Base-by-base conservation (phyloP, 1,140 invertebrate species). In the Catajapyx aquilonaris region DNA sequence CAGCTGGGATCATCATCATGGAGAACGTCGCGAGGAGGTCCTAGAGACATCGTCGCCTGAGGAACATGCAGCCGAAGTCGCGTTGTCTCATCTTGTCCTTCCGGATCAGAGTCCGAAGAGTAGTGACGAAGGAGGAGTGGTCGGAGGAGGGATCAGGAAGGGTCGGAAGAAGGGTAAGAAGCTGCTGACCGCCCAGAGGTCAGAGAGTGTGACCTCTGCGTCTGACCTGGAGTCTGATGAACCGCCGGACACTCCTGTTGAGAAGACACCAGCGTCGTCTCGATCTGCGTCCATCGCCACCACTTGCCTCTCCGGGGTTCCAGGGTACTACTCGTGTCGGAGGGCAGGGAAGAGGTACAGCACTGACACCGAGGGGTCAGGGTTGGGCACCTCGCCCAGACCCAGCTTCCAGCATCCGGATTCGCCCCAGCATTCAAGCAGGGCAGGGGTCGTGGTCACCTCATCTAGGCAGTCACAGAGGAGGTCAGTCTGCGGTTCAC, bases 361-460 rank as follows among this genome's bases (percentile, higher is more conserved):
- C 33, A 50, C 50, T 34, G 41, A 47, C 34, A 46, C 47, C 17
- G 50, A 48, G 19, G 44, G 45, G 20, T 39, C 38, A 0, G 37
- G 40, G 25, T 49, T 47, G 19, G 51, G 52, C 3, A 54, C 49
- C 41, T 46, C 60, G 13, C 60, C 68, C 28, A 54, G 65, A 39
- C 56, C 65, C 4, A 67, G 59, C 34, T 65, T 70, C 44, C 69
- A 73, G 44, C 64, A 67, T 31, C 45, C 44, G 61, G 72, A 45
- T 52, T 61, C 37, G 46, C 68, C 56, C 32, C 68, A 64, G 49
- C 62, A 59, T 49, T 67, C 61, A 28, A 75, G 64, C 50, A 81
- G 74, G 62, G 81, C 71, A 11, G 87, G 87, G 3, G 84, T 88
- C 5, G 84, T 91, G 9, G 84, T 93, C n/a, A 91, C 85, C 1